Evolutionary conservation across 2,888 invertebrate species (phyloP).

Genomic region (Eustalomyia histrio): DNA sequence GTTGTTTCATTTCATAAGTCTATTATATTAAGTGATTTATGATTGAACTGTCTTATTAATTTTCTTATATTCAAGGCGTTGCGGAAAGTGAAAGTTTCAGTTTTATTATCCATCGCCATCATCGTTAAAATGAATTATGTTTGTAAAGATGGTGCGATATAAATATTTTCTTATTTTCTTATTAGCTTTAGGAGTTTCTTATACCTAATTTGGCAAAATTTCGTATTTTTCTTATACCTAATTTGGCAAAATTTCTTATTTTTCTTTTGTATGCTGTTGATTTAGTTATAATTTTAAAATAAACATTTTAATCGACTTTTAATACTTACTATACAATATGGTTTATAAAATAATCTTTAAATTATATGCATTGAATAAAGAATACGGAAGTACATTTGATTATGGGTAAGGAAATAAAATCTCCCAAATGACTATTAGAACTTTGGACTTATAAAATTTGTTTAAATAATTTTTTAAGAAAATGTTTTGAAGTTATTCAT

Average conservation of each 20-base stretch:
- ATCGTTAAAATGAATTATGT: constrained; percentile 39
- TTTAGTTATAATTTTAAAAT: constrained; percentile 23
- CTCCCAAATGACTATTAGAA: no score
- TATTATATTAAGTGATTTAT: constrained; percentile 59
- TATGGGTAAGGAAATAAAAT: no score
- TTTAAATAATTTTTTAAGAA: no score
- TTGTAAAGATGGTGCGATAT: constrained; percentile 32
- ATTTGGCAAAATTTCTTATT: constrained; percentile 17
- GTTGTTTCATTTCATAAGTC: constrained; percentile 32
- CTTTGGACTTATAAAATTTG: no score
- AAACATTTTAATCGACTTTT: constrained; percentile 33
- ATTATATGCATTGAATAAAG: constrained; percentile 37
- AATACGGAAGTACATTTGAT: no score
- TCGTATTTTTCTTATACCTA: not conserved
- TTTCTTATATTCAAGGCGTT: constrained; percentile 31
- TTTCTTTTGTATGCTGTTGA: constrained; percentile 18
- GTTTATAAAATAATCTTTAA: constrained; percentile 36
- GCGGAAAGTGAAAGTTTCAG: constrained; percentile 40
- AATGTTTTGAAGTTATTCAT: no score
- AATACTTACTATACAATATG: constrained; percentile 8
- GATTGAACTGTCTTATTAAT: constrained; percentile 49
- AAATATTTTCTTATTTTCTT: not conserved
- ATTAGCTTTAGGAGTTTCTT: not conserved
- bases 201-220: constrained; percentile 8
- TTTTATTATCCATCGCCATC: constrained; percentile 13